These are phyloP conservation scores for Podargus strigoides DNA, from an alignment of 2,797 vertebrate genomes.

Conservation along the genomic window DNA sequence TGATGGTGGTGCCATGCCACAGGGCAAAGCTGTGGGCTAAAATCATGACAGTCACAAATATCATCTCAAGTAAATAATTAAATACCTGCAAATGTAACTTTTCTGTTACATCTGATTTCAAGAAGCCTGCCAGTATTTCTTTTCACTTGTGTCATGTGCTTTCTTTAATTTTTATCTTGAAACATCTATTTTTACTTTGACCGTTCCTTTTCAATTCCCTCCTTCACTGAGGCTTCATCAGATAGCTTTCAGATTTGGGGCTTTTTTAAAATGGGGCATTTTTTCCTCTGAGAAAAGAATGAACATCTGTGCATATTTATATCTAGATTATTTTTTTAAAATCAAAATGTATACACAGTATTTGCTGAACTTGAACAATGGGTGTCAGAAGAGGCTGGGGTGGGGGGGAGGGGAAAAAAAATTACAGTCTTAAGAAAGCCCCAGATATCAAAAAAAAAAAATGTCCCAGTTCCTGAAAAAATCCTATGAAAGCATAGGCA, in stretches of 20 bases:
- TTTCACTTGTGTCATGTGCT: background rate
- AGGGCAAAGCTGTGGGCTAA: background rate
- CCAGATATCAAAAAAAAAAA: background rate
- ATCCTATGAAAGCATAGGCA: background rate
- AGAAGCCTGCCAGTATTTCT: background rate
- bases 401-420: too few relatives aligned
- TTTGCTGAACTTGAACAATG: background rate
- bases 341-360: background rate
- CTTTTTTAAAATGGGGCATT: background rate
- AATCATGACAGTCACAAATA: background rate
- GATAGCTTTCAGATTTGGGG: background rate
- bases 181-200: background rate
- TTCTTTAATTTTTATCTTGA: background rate
- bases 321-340: background rate
- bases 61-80: background rate
- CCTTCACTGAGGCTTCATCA: background rate
- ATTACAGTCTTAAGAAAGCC: background rate
- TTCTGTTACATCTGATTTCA: background rate
- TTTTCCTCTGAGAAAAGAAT: background rate
- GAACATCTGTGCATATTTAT: background rate
- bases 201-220: background rate
- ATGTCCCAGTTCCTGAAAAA: background rate
- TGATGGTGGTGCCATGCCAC: background rate
- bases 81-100: background rate
- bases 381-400: background rate